Evolutionary conservation across 2,113 vertebrate genomes (phyloP).

Genomic region (Gyps fulvus): DNA sequence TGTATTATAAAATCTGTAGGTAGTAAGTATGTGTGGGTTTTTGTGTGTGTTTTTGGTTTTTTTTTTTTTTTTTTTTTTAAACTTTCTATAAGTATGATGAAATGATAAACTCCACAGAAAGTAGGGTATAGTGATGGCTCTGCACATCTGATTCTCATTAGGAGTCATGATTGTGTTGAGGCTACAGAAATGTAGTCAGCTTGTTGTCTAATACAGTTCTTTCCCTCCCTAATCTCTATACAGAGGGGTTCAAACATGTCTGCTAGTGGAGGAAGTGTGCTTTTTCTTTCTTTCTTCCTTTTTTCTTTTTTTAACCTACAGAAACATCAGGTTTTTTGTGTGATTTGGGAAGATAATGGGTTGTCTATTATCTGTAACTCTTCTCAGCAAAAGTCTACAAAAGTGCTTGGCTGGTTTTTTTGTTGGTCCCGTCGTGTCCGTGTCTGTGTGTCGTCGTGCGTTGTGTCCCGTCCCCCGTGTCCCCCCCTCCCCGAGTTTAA

Average conservation of each 20-base stretch:
- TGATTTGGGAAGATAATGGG: neutral
- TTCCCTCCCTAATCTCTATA: neutral
- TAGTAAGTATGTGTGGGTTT: neutral
- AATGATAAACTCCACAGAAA: neutral
- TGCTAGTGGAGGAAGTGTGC: neutral
- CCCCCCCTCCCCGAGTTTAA: neutral
- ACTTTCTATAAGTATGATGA: neutral
- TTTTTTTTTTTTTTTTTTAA: no score
- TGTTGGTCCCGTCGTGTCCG: no score
- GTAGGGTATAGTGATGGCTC: neutral
- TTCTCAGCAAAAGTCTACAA: neutral
- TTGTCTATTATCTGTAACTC: neutral
- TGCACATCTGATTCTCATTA: neutral
- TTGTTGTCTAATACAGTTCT: neutral
- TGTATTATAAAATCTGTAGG: conserved; percentile 2
- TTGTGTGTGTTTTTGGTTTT: neutral
- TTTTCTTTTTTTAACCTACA: neutral
- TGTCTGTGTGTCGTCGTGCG: no score
- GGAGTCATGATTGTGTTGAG: neutral
- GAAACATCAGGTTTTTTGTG: neutral
- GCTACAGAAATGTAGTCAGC: neutral
- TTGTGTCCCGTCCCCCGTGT: no score
- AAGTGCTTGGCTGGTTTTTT: neutral
- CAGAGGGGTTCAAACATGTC: neutral
- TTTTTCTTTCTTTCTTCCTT: neutral